Conservation (phyloP, 2,113 vertebrate genomes). For the Calonectris borealis region DNA sequence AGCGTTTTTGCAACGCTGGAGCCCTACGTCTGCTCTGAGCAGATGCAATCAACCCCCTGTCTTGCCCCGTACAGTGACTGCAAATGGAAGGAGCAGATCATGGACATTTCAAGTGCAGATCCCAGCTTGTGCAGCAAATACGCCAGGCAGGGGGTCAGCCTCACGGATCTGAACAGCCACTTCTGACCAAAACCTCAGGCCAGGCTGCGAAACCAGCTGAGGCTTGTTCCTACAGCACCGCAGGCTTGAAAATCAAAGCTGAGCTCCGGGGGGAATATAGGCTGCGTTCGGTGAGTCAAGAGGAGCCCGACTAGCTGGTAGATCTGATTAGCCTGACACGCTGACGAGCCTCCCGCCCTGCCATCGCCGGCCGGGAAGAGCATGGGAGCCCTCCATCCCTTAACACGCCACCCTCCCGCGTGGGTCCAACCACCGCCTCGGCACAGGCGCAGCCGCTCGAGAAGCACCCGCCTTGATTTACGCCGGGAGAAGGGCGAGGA, state of each 20-base stretch:
- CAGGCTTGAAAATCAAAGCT: background rate
- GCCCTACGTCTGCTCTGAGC: background rate
- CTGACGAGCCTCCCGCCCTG: background rate
- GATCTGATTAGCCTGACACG: background rate
- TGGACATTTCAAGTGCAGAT: background rate
- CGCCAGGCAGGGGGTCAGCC: background rate
- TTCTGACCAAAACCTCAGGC: background rate
- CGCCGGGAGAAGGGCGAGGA: accelerated
- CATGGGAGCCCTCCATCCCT: background rate
- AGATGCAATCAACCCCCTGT: background rate
- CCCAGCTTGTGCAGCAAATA: background rate
- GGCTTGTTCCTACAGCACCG: background rate
- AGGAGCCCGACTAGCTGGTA: background rate
- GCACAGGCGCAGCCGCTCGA: background rate
- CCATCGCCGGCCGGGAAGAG: accelerated
- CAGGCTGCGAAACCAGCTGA: background rate
- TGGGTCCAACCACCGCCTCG: background rate
- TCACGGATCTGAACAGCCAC: background rate
- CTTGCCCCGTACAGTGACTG: background rate
- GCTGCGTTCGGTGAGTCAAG: background rate
- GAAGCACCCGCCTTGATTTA: background rate
- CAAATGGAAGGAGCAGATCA: background rate
- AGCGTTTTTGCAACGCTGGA: accelerated
- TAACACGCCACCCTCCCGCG: background rate
- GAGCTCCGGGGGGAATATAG: background rate